Evolutionary conservation across 1,140 invertebrate species (phyloP).

Genomic region (Potamilus streckersoni): DNA sequence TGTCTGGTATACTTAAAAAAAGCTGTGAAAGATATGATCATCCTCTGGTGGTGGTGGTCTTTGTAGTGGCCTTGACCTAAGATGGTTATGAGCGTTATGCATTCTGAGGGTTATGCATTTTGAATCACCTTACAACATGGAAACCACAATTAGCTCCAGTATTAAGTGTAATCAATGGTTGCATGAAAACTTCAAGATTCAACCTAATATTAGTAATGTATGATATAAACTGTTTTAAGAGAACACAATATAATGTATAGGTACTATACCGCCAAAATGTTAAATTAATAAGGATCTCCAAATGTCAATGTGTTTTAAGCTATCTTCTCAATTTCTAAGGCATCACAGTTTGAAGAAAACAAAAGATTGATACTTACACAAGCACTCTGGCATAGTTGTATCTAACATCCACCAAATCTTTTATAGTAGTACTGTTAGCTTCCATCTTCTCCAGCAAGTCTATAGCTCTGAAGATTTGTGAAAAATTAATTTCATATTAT

Average conservation of each 20-base stretch:
- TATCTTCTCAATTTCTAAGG: background rate
- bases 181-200: no score
- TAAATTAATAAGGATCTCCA: background rate
- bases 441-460: constrained; percentile 63
- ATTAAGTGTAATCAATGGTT: no score
- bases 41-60: no score
- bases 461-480: constrained; percentile 67
- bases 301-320: background rate
- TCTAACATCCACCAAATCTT: constrained; percentile 13
- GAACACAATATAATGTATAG: background rate
- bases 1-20: no score
- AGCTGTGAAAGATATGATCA: no score
- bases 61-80: no score
- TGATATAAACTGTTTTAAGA: background rate
- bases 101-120: no score
- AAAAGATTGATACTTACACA: constrained; percentile 20
- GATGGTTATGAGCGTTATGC: no score
- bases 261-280: background rate
- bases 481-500: background rate
- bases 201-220: background rate
- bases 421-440: constrained; percentile 38
- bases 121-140: no score
- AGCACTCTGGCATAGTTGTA: constrained; percentile 40
- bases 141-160: no score
- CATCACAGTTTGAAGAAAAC: no score